phyloP scores from a whole-genome alignment of 1,140 invertebrate genomes.

The Heliconius nattereri region DNA sequence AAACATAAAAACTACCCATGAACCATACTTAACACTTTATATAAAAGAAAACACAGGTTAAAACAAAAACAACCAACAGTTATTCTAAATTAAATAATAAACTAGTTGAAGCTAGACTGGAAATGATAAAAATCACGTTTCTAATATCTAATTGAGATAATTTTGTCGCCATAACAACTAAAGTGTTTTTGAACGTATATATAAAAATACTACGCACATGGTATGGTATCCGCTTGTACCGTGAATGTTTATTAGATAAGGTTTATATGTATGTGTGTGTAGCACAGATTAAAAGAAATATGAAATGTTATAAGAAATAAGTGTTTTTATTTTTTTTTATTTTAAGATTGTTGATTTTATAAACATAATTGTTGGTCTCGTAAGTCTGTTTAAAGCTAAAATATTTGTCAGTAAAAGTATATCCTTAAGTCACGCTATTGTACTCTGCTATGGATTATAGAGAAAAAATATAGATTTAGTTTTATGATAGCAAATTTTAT shows the following conservation, averaged over 20 bases:
- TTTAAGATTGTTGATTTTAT: no score
- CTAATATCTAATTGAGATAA: conserved; percentile 29
- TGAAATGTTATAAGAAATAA: no score
- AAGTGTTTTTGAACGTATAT: conserved; percentile 28
- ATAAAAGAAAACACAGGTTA: neutral
- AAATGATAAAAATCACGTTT: conserved; percentile 1
- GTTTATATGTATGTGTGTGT: conserved; percentile 10
- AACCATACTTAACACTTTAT: no score
- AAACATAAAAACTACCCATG: no score
- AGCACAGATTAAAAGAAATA: conserved; percentile 33
- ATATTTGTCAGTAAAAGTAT: no score
- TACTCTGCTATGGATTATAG: no score
- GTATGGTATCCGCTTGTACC: conserved; percentile 29
- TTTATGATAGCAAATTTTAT: no score
- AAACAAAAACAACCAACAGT: neutral
- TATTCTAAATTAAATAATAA: neutral
- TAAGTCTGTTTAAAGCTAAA: no score
- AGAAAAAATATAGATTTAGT: no score
- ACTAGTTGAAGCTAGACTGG: conserved; percentile 9
- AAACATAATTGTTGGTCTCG: no score
- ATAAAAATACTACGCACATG: conserved; percentile 43
- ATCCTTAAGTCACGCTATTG: no score
- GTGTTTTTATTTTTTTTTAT: no score
- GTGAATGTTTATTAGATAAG: conserved; percentile 31
- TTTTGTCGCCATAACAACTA: conserved; percentile 42